phyloP scores from a whole-genome alignment of 2,113 vertebrate genomes.

The Numida meleagris region DNA sequence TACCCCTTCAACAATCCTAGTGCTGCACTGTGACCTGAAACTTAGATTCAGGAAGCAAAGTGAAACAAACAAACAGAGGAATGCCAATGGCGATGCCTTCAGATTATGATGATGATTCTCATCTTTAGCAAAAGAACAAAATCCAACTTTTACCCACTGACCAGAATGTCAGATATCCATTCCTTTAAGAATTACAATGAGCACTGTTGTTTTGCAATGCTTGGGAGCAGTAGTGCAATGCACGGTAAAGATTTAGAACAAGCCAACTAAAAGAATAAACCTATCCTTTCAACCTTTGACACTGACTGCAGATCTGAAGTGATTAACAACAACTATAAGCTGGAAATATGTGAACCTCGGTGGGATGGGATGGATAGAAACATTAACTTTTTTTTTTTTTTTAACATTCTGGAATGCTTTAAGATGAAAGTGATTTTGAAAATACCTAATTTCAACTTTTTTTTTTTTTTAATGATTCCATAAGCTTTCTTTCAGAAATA shows the following conservation, averaged over 20 bases:
- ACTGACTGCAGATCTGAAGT: not conserved
- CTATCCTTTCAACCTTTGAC: not conserved
- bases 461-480: not conserved
- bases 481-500: not conserved
- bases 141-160: not conserved
- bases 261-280: not conserved
- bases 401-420: not conserved
- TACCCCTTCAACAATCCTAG: not conserved
- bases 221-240: not conserved
- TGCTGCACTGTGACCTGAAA: not conserved
- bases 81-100: not conserved
- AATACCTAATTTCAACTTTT: not conserved
- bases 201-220: not conserved
- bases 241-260: not conserved
- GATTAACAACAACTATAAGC: not conserved
- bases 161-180: not conserved
- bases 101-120: accelerated
- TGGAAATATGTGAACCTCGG: not conserved
- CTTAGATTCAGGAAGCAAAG: not conserved
- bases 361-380: not conserved
- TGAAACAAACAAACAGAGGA: not conserved
- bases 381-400: not conserved
- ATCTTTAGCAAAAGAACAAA: not conserved
- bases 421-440: not conserved
- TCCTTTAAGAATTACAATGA: not conserved